Evolutionary conservation across 2,888 invertebrate species (phyloP).

Genomic region (Andrena fulva): DNA sequence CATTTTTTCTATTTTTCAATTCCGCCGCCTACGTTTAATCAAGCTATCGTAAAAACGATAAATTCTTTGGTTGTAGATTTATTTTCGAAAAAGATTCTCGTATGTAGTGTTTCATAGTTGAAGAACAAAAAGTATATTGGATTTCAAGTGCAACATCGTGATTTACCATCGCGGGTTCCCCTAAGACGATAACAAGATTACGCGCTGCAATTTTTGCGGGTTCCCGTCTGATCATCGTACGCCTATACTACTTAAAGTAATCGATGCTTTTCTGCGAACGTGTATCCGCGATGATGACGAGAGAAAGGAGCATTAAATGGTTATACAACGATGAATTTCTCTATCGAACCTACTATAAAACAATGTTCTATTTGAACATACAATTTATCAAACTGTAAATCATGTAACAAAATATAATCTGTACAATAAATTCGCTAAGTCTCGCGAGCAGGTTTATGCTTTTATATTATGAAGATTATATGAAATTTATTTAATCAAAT

Average conservation of each 20-base stretch:
- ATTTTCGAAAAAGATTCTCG: background rate
- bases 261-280: slow-evolving; percentile 7
- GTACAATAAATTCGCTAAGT: too few species aligned
- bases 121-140: background rate
- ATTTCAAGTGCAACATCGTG: background rate
- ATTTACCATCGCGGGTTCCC: background rate
- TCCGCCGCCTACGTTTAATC: background rate
- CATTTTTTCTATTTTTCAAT: background rate
- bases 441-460: too few species aligned
- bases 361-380: too few species aligned
- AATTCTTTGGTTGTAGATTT: background rate
- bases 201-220: slow-evolving; percentile 20
- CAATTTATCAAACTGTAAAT: too few species aligned
- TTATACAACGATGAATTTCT: background rate
- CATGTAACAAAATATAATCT: too few species aligned
- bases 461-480: too few species aligned
- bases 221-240: slow-evolving; percentile 40
- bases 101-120: background rate
- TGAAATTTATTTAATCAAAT: too few species aligned
- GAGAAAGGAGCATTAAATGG: background rate
- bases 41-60: background rate
- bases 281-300: background rate
- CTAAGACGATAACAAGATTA: slow-evolving; percentile 25
- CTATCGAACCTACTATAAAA: too few species aligned
- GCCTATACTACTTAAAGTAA: slow-evolving; percentile 35